These are phyloP conservation scores for Aplochiton taeniatus DNA, from an alignment of 2,797 vertebrate genomes.

Conservation along the genomic window DNA sequence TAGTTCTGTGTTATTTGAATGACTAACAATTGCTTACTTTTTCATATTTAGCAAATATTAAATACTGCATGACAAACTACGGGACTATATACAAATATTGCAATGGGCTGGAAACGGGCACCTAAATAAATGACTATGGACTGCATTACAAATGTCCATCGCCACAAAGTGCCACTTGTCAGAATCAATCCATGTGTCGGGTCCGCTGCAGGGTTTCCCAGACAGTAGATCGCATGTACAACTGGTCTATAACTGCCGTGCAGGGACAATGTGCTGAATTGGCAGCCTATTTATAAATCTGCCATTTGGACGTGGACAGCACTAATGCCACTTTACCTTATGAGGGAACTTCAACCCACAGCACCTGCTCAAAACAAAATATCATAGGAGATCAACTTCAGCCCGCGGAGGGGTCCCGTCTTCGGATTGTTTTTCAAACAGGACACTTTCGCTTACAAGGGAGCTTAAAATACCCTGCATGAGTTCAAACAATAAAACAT, in stretches of 20 bases:
- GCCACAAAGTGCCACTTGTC: neutral
- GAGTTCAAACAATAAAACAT: conserved; percentile 59
- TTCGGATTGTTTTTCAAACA: conserved; percentile 90
- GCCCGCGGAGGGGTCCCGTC: conserved; percentile 67
- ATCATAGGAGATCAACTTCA: conserved; percentile 88
- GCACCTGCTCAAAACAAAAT: conserved; percentile 98
- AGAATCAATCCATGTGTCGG: conserved; percentile 3
- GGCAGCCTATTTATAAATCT: conserved; percentile 98
- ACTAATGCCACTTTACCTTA: conserved; percentile 97
- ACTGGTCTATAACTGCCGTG: conserved; percentile 73
- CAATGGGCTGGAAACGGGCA: no score
- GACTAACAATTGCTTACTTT: no score
- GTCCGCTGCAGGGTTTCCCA: conserved; percentile 40
- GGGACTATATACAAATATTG: no score
- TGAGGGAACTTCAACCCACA: conserved; percentile 91
- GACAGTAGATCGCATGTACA: conserved; percentile 64
- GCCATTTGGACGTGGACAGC: conserved; percentile 90
- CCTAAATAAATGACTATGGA: neutral
- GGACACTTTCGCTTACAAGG: conserved; percentile 80
- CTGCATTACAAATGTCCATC: neutral
- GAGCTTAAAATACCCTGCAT: conserved; percentile 59
- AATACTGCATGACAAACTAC: no score
- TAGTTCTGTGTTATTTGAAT: no score
- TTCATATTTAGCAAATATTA: no score
- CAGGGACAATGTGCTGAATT: conserved; percentile 93